These are phyloP conservation scores for Physocephala rufipes DNA, from an alignment of 2,888 invertebrate species.

Conservation along the genomic window DNA sequence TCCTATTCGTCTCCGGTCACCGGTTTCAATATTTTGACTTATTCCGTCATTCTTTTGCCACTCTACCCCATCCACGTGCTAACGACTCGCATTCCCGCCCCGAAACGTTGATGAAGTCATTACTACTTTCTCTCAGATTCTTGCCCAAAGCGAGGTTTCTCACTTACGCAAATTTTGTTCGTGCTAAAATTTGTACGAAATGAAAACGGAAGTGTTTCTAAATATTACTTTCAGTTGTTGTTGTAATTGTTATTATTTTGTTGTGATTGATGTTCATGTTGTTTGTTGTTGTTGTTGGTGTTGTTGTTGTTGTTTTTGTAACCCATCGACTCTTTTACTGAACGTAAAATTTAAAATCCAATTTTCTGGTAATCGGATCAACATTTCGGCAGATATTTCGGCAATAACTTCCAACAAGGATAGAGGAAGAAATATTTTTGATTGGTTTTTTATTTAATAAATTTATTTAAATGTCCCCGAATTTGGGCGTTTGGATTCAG, in stretches of 20 bases:
- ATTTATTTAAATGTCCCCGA: no score
- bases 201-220: constrained; percentile 32
- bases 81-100: not conserved
- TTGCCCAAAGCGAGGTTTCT: not conserved
- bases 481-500: no score
- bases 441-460: not conserved
- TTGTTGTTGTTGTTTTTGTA: not conserved
- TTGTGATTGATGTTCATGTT: not conserved
- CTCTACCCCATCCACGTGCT: no score
- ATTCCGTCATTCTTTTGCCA: no score
- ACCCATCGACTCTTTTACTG: constrained; percentile 28
- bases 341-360: constrained; percentile 34
- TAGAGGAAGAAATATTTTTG: not conserved
- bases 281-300: not conserved
- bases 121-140: not conserved
- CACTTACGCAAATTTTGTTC: constrained; percentile 23
- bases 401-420: not conserved
- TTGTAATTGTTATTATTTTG: constrained; percentile 24
- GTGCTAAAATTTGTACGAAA: constrained; percentile 20
- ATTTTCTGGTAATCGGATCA: constrained; percentile 35
- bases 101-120: not conserved
- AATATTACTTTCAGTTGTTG: constrained; percentile 12
- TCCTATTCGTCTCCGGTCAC: constrained; percentile 5
- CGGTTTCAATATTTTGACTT: not conserved
- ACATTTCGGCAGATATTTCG: constrained; percentile 23